Evolutionary conservation across 2,888 invertebrate species (phyloP), one percentile per base, ranked within the genome.

Genomic region (Erynnis tages): DNA sequence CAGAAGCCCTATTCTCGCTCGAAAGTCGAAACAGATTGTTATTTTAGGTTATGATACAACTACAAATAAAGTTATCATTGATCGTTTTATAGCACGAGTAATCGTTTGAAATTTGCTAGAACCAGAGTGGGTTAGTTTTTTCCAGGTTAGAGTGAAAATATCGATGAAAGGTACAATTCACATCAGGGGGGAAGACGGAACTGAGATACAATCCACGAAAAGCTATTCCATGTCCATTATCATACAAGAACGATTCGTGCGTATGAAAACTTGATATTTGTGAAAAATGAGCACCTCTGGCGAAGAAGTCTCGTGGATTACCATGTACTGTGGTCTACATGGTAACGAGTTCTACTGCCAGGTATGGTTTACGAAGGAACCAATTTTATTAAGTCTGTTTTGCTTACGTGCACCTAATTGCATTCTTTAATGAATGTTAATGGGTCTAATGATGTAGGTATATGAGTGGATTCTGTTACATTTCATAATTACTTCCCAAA

Each of bases 271-370:
- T 45, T 47, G 47, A 47, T 32, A 45, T 54, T 78, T 90, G 70
- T 87, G 95, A 91, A 96, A 95, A 93, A 98, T 99, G 98, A 98
- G 98, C 93, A 98, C 98, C 92, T 98, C 98, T 10, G 38, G 32
- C 79, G 98, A 98, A 93, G 98, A 99, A 93, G 98, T 99, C 76
- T 98, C 98, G 71, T 99, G 99, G 99, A 99, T 99, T 89, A 97
- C 98, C 72, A 99, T 99, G 99, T 99, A 99, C 91, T 99, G 99
- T 90, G 98, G 98, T 69, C 93, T 99, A 69, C 93, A 99, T 69
- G 99, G 99, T 73, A 99, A 99, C 92, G 99, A 99, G 89, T 99
- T 98, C 90, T 99, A 98, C 83, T 99, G 99, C 87, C 99, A 99
- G 94, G 99, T 98, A 82, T 23, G 46, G n/a, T n/a, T n/a, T n/a